phyloP scores from a whole-genome alignment of 2,888 invertebrate species.

The Ectemnius lituratus region DNA sequence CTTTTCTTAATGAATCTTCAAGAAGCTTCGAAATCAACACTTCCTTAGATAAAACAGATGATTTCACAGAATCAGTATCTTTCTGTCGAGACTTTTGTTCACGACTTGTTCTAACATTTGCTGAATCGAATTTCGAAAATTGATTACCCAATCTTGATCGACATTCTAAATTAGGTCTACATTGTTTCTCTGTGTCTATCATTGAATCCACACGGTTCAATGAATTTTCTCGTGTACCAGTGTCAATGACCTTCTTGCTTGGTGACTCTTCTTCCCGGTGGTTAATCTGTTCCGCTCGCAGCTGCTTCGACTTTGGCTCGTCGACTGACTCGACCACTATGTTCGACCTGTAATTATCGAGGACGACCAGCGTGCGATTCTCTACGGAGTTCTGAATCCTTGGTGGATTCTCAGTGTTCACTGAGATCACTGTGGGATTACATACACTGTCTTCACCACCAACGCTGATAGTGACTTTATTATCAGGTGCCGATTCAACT shows the following conservation, averaged over 20 bases:
- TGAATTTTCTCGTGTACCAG: not conserved
- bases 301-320: conserved; percentile 15
- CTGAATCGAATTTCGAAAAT: conserved; percentile 7
- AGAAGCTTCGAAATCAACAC: conserved; percentile 72
- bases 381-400: conserved; percentile 67
- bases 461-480: conserved; percentile 79
- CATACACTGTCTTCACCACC: conserved; percentile 75
- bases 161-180: conserved; percentile 19
- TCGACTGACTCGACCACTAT: conserved; percentile 68
- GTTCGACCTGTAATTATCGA: conserved; percentile 75
- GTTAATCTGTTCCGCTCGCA: not conserved
- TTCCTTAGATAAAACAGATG: conserved; percentile 63
- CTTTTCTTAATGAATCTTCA: conserved; percentile 73
- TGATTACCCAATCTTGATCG: conserved; percentile 15
- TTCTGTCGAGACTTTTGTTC: conserved; percentile 35
- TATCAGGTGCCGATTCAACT: conserved; percentile 60
- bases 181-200: conserved; percentile 28
- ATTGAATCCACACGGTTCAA: not conserved
- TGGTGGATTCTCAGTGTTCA: conserved; percentile 66
- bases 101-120: conserved; percentile 19
- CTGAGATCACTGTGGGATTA: conserved; percentile 75
- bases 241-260: conserved; percentile 7
- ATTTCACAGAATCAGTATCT: conserved; percentile 39
- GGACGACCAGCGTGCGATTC: conserved; percentile 74
- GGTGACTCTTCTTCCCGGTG: not conserved